These are phyloP conservation scores for Sparus aurata DNA, from an alignment of 2,797 vertebrate species.

Conservation along the genomic window DNA sequence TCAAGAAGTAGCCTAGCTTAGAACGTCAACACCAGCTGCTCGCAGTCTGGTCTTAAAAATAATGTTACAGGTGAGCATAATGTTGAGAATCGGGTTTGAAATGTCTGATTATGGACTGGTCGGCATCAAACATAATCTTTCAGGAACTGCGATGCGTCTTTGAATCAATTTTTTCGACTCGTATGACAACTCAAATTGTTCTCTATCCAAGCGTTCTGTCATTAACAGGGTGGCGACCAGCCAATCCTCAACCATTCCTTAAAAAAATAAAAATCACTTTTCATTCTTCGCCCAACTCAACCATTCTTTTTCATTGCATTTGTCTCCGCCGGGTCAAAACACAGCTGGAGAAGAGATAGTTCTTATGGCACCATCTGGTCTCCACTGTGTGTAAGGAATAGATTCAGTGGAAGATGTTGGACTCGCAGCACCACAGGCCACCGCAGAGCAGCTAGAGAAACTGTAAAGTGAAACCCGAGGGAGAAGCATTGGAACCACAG, in stretches of 20 bases:
- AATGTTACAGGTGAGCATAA: too few species aligned
- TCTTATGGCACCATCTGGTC: conserved; percentile 17
- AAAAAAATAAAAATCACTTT: too few species aligned
- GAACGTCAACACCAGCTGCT: too few species aligned
- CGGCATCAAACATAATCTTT: too few species aligned
- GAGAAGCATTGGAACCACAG: conserved; percentile 54
- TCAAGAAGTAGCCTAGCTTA: too few species aligned
- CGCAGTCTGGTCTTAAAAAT: too few species aligned
- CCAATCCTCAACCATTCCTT: conserved; percentile 17
- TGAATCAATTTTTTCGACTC: too few species aligned
- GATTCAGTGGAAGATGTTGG: conserved; percentile 25
- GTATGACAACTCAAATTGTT: background rate
- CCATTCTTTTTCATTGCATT: conserved; percentile 14
- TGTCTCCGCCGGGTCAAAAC: conserved; percentile 38
- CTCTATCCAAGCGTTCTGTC: background rate
- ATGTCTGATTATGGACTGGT: too few species aligned
- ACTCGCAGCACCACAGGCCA: conserved; percentile 25
- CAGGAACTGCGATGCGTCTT: too few species aligned
- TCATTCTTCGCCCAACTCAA: background rate
- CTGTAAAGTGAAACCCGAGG: conserved; percentile 27
- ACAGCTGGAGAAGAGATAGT: conserved; percentile 2
- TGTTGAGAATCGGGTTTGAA: too few species aligned
- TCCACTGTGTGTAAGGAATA: conserved; percentile 22
- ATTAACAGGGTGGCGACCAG: background rate
- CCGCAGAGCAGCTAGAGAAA: conserved; percentile 32